Conservation (phyloP, 2,888 invertebrate species). For the Eupithecia exiguata region DNA sequence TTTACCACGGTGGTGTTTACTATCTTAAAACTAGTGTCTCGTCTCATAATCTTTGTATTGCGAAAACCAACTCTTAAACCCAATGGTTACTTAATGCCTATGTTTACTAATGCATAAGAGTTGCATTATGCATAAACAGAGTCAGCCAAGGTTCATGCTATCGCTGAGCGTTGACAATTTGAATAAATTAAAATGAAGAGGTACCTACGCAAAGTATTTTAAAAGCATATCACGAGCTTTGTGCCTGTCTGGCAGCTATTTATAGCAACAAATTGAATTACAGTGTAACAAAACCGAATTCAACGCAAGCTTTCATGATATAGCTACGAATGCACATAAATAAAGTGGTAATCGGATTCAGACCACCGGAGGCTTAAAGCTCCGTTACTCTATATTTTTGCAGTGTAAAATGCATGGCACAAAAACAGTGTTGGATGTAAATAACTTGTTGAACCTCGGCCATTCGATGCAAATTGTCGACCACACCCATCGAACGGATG, state of each 20-base stretch:
- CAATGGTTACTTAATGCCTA: constrained; percentile 41
- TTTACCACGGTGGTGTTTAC: constrained; percentile 27
- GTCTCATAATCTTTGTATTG: background rate
- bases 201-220: constrained; percentile 8
- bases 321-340: constrained; percentile 34
- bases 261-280: constrained; percentile 19
- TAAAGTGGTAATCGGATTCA: constrained; percentile 40
- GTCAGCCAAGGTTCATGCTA: constrained; percentile 44
- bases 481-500: constrained; percentile 55
- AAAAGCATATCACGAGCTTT: constrained; percentile 16
- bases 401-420: constrained; percentile 30
- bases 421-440: constrained; percentile 40
- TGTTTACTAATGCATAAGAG: constrained; percentile 53
- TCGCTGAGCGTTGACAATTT: constrained; percentile 40
- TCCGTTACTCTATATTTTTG: constrained; percentile 31
- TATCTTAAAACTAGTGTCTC: constrained; percentile 15
- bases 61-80: constrained; percentile 25
- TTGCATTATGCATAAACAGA: constrained; percentile 54
- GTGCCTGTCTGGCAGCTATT: constrained; percentile 7
- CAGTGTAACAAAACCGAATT: constrained; percentile 8
- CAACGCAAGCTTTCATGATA: constrained; percentile 13
- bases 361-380: constrained; percentile 23
- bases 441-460: constrained; percentile 36
- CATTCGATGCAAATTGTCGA: constrained; percentile 66
- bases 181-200: constrained; percentile 38